Base-by-base conservation (phyloP, 2,888 invertebrate species). In the Entomobrya proxima region DNA sequence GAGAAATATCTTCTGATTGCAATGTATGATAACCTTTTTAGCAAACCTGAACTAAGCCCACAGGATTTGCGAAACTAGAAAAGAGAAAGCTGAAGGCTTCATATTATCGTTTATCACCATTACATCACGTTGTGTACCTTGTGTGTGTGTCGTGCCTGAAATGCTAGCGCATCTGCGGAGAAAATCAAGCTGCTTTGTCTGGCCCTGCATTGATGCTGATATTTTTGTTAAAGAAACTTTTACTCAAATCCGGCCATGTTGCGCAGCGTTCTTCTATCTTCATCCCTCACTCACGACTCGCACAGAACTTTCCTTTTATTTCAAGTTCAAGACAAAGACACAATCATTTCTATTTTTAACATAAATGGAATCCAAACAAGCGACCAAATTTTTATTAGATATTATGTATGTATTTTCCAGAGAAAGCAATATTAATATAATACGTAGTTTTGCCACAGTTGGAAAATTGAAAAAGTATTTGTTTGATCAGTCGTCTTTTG, bases 321-420 rank as follows among this genome's bases (percentile, higher is more conserved):
- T 67, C 67, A 67, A 67, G 67, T 67, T 67, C 67, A 67, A 40
- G 24, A 40, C 40, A 67, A 67, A 67, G 67, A 67, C 37, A 30
- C 13, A 37, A 18, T 64, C 37, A 7, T 58, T 64, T 67, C 67
- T 67, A 67, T 67, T 67, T 67, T 67, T 67, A 67, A 21, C 67
- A 44, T 40, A 40, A 37, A 37, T 11, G 64, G 37, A 21, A 37
- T 35, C 18, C 35, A 64, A 64, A 37, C 64, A 64, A 37, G 35
- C 64, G 64, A n/a, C 11, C 2, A 15, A n/a, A 32, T 58, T 55
- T 11, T 11, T 37, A 37, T 37, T n/a, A n/a, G n/a, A n/a, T n/a
- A n/a, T n/a, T n/a, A n/a, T n/a, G n/a, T n/a, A n/a, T n/a, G n/a
- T n/a, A 50, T 50, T 50, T 50, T 18, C 50, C 2, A 6, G 2